Percentiles rank a stretch among this genome's conserved stretches.
phyloP scores from a whole-genome alignment of 2,888 invertebrate genomes.

The Carcina quercana region DNA sequence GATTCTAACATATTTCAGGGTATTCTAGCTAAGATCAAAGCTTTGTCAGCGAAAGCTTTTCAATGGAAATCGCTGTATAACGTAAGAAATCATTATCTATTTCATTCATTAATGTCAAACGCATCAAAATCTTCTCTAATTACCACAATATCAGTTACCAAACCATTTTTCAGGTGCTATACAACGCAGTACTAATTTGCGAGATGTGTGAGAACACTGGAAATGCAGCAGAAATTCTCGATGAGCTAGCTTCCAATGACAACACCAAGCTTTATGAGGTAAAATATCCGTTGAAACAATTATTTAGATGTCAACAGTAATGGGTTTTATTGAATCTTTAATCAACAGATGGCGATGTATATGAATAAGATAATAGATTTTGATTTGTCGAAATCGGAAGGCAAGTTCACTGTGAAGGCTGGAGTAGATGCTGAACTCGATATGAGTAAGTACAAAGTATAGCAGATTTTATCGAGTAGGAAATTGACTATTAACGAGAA shows the following conservation, averaged over 20 bases:
- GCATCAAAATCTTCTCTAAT: too few species aligned
- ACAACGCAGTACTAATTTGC: slow-evolving; percentile 79
- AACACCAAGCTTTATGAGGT: slow-evolving; percentile 70
- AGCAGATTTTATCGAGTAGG: too few species aligned
- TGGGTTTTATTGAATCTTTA: too few species aligned
- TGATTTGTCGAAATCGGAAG: slow-evolving; percentile 73
- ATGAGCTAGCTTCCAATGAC: slow-evolving; percentile 58
- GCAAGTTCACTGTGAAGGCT: slow-evolving; percentile 82
- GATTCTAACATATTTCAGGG: slow-evolving; percentile 49
- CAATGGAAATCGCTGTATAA: slow-evolving; percentile 84
- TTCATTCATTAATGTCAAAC: not conserved
- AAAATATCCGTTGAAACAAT: slow-evolving; percentile 9
- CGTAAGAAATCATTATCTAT: slow-evolving; percentile 48
- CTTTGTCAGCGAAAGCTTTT: slow-evolving; percentile 74
- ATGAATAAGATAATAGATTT: slow-evolving; percentile 85
- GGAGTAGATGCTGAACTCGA: slow-evolving; percentile 86
- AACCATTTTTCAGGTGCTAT: slow-evolving; percentile 72
- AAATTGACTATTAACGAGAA: too few species aligned
- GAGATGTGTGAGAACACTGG: slow-evolving; percentile 75
- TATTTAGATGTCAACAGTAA: too few species aligned
- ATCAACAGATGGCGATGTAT: slow-evolving; percentile 74
- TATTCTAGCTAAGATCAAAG: slow-evolving; percentile 77
- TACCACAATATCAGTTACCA: not conserved
- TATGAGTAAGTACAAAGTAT: slow-evolving; percentile 77
- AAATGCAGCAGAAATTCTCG: slow-evolving; percentile 65